Evolutionary conservation across 2,113 vertebrate genomes (phyloP).

Genomic region (Hirundichthys speculiger): DNA sequence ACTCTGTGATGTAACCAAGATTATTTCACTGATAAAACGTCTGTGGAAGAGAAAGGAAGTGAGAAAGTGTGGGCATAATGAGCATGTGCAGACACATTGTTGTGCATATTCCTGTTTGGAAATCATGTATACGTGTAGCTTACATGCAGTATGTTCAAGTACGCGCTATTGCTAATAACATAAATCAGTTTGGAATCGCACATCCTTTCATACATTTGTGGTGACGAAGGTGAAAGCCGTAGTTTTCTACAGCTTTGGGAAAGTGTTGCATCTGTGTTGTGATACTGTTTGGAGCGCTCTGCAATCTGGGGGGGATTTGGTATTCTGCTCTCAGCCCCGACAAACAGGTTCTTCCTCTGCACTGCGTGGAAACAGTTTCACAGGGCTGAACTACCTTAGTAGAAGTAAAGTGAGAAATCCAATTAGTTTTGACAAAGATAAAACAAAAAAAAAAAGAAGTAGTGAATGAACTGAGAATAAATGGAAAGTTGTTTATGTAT

Average conservation of each 20-base stretch:
- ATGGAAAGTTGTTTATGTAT: not conserved
- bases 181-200: not conserved
- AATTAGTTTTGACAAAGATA: no score
- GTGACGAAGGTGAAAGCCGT: slow-evolving; percentile 18
- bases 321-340: slow-evolving; percentile 67
- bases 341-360: slow-evolving; percentile 57
- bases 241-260: slow-evolving; percentile 26
- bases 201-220: slow-evolving; percentile 2
- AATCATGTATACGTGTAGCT: not conserved
- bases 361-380: slow-evolving; percentile 56
- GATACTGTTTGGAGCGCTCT: slow-evolving; percentile 57
- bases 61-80: not conserved
- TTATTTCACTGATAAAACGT: slow-evolving; percentile 36
- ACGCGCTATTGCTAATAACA: not conserved
- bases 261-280: slow-evolving; percentile 62
- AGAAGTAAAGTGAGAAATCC: slow-evolving; percentile 12
- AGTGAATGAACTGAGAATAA: not conserved
- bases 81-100: not conserved
- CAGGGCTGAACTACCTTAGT: slow-evolving; percentile 26
- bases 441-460: not conserved
- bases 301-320: slow-evolving; percentile 68
- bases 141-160: not conserved
- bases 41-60: not conserved
- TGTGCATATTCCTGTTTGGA: no score
- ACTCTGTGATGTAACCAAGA: slow-evolving; percentile 32